These are phyloP conservation scores for Argyra leucocephala DNA, from an alignment of 2,888 invertebrate genomes.

Conservation along the genomic window DNA sequence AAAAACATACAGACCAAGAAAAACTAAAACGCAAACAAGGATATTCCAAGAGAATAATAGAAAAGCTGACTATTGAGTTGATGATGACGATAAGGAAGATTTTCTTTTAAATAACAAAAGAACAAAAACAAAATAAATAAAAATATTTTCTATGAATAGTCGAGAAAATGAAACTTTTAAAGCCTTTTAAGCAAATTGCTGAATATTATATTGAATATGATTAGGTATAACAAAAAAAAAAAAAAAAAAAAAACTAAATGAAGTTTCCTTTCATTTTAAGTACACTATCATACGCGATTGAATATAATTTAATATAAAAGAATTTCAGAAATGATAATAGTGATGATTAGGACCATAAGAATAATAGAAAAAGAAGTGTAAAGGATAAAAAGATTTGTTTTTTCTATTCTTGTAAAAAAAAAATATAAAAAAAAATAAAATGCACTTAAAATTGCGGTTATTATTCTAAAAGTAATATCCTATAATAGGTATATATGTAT, in stretches of 20 bases:
- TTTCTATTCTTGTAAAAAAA: too few relatives aligned
- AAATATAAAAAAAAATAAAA: too few relatives aligned
- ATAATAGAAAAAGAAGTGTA: neutral
- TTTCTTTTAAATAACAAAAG: neutral
- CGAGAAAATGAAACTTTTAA: neutral
- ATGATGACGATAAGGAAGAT: neutral
- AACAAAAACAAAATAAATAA: neutral
- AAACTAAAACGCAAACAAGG: neutral
- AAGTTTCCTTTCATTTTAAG: too few relatives aligned
- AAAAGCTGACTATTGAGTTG: neutral
- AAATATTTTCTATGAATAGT: too few relatives aligned
- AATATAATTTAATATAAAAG: conserved; percentile 1
- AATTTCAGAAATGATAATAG: neutral
- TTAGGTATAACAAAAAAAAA: neutral
- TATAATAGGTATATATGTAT: too few relatives aligned
- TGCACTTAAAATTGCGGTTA: too few relatives aligned
- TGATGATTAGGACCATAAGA: neutral
- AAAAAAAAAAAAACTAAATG: too few relatives aligned
- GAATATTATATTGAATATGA: neutral
- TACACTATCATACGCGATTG: neutral
- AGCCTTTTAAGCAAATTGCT: neutral
- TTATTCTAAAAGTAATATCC: too few relatives aligned
- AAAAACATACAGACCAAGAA: too few relatives aligned
- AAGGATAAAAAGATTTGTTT: too few relatives aligned
- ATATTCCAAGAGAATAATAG: neutral